Evolutionary conservation across 2,888 invertebrate genomes (phyloP).

Genomic region (Prenolepis imparis): DNA sequence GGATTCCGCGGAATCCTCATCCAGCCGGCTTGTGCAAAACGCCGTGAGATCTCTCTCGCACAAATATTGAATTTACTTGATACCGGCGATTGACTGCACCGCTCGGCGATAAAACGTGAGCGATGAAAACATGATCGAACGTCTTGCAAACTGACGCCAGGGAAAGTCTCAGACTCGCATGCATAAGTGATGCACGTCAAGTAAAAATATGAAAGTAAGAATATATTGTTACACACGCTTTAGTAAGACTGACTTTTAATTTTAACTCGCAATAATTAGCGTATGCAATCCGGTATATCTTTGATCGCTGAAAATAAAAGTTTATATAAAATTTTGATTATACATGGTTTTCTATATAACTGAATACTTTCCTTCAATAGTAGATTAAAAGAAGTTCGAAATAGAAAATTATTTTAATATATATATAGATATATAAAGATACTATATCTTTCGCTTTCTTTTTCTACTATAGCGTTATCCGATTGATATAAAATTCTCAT

Average conservation of each 20-base stretch:
- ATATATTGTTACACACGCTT: background rate
- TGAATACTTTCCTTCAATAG: background rate
- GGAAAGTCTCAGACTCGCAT: slow-evolving; percentile 18
- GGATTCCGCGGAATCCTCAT: slow-evolving; percentile 49
- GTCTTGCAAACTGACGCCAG: slow-evolving; percentile 40
- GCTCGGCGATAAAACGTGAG: slow-evolving; percentile 33
- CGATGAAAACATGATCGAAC: slow-evolving; percentile 54
- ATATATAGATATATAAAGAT: no score
- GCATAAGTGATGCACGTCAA: slow-evolving; percentile 41
- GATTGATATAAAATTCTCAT: slow-evolving; percentile 20
- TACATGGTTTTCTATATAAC: background rate
- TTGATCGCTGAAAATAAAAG: background rate
- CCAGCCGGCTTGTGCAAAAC: slow-evolving; percentile 25
- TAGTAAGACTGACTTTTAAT: background rate
- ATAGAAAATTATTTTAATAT: background rate
- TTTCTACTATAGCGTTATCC: background rate
- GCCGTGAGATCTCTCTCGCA: slow-evolving; percentile 58
- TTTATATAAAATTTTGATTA: background rate
- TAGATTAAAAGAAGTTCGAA: background rate
- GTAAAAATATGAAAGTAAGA: slow-evolving; percentile 9
- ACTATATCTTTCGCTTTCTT: slow-evolving; percentile 6
- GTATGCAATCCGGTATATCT: background rate
- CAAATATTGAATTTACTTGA: slow-evolving; percentile 69
- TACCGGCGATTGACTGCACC: slow-evolving; percentile 32
- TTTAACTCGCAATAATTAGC: slow-evolving; percentile 4